Evolutionary conservation across 2,888 invertebrate species (phyloP).

Genomic region (Sarcophaga variegata): DNA sequence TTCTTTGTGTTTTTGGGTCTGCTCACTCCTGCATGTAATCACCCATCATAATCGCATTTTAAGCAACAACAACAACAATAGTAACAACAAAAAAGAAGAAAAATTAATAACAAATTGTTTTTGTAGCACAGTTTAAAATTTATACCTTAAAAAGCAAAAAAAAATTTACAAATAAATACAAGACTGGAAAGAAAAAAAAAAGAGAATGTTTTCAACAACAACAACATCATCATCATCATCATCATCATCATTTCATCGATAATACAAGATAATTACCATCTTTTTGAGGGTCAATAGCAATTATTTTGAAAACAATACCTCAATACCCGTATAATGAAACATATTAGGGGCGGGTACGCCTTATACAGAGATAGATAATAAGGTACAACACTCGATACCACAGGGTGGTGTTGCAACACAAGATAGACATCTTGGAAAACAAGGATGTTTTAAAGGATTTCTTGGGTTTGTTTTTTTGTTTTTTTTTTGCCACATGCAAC

Average conservation of each 20-base stretch:
- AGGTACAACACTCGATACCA: neutral
- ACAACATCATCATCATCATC: constrained; percentile 11
- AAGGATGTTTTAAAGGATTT: constrained; percentile 4
- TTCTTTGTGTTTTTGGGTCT: constrained; percentile 14
- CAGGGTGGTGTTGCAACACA: constrained; percentile 13
- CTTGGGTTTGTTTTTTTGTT: neutral
- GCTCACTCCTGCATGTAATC: constrained; percentile 73
- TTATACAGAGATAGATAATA: constrained; percentile 9
- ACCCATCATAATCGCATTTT: constrained; percentile 73
- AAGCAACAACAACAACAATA: constrained; percentile 66
- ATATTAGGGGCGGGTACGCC: constrained; percentile 9
- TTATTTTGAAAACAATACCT: constrained; percentile 30
- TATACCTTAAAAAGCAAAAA: neutral
- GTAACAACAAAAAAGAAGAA: constrained; percentile 27
- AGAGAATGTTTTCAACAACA: constrained; percentile 48
- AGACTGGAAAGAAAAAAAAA: neutral
- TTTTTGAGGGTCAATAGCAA: constrained; percentile 58
- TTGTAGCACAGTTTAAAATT: neutral
- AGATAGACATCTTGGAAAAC: constrained; percentile 19
- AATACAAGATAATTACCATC: constrained; percentile 65
- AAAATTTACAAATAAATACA: neutral
- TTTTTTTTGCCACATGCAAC: neutral
- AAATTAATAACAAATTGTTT: constrained; percentile 22
- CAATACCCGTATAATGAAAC: constrained; percentile 19
- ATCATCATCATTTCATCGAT: constrained; percentile 52